Conservation (phyloP, 2,113 vertebrate genomes). For the Xenopus laevis region DNA sequence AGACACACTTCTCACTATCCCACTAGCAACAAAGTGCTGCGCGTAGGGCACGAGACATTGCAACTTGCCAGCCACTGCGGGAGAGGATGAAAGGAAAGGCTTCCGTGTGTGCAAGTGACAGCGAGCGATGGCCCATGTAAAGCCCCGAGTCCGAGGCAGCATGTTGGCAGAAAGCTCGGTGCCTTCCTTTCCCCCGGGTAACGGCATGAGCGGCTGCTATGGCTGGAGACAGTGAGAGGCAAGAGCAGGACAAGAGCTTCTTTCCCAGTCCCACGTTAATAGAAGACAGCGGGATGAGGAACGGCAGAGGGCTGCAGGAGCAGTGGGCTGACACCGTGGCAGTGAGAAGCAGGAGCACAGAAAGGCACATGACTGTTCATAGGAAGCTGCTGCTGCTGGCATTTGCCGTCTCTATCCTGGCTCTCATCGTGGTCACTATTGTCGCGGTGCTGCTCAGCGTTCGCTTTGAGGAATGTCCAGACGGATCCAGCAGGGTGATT, state of each 20-base stretch:
- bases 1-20: conserved; percentile 5
- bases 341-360: conserved; percentile 80
- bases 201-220: conserved; percentile 51
- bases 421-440: conserved; percentile 81
- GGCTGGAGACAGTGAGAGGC: conserved; percentile 63
- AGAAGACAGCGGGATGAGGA: conserved; percentile 76
- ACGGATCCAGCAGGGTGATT: conserved; percentile 40
- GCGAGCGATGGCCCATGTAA: background rate
- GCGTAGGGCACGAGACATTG: background rate
- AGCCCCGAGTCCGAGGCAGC: conserved; percentile 11
- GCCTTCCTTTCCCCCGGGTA: background rate
- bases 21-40: conserved; percentile 25
- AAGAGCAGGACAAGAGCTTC: conserved; percentile 45
- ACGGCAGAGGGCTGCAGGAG: conserved; percentile 76
- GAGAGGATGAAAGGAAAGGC: background rate
- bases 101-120: too few relatives aligned
- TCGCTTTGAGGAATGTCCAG: conserved; percentile 81
- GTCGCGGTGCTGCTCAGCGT: conserved; percentile 84
- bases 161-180: background rate
- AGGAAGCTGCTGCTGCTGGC: conserved; percentile 77
- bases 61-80: too few relatives aligned
- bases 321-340: conserved; percentile 80
- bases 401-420: conserved; percentile 86
- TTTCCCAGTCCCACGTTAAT: conserved; percentile 70
- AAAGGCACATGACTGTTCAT: conserved; percentile 84